These are phyloP conservation scores for Campylorhamphus procurvoides DNA, from an alignment of 2,113 vertebrate species.

Conservation along the genomic window DNA sequence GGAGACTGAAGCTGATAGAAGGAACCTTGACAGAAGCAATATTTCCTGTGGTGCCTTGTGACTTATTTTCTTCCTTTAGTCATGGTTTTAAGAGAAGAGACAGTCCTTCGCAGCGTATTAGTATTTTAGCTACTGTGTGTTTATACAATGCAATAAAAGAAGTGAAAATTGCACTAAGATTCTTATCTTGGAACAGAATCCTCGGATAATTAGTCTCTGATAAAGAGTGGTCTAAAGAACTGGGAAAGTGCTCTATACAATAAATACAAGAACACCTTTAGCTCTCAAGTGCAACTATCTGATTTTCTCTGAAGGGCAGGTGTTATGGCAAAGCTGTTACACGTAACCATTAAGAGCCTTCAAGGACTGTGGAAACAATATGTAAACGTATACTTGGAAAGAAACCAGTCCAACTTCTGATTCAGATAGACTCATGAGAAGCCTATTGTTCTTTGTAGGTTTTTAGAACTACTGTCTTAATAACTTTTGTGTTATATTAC, in stretches of 20 bases:
- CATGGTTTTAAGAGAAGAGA: background rate
- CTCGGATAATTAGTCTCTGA: slow-evolving; percentile 6
- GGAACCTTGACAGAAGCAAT: background rate
- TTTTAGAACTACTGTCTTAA: background rate
- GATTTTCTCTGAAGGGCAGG: slow-evolving; percentile 60
- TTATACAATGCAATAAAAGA: background rate
- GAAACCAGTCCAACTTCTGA: background rate
- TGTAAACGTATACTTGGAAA: slow-evolving; percentile 24
- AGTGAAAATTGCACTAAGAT: background rate
- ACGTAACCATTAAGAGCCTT: slow-evolving; percentile 37
- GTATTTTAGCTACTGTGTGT: background rate
- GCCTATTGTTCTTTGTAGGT: background rate
- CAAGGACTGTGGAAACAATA: slow-evolving; percentile 47
- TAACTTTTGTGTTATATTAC: background rate
- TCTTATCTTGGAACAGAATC: slow-evolving; percentile 36
- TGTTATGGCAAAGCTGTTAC: slow-evolving; percentile 54
- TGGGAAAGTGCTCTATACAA: slow-evolving; percentile 70
- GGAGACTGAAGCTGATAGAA: background rate
- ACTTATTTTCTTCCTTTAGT: background rate
- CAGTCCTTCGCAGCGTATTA: background rate
- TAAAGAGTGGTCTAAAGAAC: slow-evolving; percentile 25
- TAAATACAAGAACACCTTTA: slow-evolving; percentile 66
- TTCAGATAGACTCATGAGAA: slow-evolving; percentile 6
- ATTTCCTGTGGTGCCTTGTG: background rate
- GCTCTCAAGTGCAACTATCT: slow-evolving; percentile 63